Percentiles rank a stretch among this genome's conserved stretches.
Evolutionary conservation across 1,140 invertebrate genomes (phyloP).

Genomic region (Drosophila nigromelanica): DNA sequence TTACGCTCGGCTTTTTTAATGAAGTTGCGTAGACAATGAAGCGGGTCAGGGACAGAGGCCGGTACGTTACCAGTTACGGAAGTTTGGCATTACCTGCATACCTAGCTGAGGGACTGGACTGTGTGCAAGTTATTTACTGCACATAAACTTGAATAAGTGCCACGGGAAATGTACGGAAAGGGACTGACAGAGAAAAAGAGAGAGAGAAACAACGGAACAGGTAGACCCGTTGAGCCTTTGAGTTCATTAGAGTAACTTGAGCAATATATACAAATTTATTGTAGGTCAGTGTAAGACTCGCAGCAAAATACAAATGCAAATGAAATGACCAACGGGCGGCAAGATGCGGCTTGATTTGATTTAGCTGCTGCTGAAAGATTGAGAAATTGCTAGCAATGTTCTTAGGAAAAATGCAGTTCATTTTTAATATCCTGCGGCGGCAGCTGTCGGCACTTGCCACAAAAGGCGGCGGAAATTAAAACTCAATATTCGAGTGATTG

Average conservation of each 20-base stretch:
- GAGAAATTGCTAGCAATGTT: conserved; percentile 44
- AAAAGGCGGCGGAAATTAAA: conserved; percentile 78
- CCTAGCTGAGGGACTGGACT: conserved; percentile 24
- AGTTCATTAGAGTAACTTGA: conserved; percentile 69
- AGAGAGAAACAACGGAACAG: background rate
- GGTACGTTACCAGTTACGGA: conserved; percentile 34
- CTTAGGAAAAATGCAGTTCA: conserved; percentile 66
- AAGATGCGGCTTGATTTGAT: conserved; percentile 6
- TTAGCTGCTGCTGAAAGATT: conserved; percentile 17
- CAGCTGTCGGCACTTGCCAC: conserved; percentile 58
- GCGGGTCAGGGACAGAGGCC: background rate
- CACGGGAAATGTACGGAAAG: background rate
- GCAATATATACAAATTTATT: conserved; percentile 15
- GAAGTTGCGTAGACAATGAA: conserved; percentile 59
- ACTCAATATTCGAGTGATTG: conserved; percentile 81
- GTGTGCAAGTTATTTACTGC: conserved; percentile 63
- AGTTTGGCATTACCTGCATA: conserved; percentile 71
- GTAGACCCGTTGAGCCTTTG: conserved; percentile 28
- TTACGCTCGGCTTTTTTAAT: conserved; percentile 50
- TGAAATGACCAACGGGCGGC: conserved; percentile 19
- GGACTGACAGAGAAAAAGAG: background rate
- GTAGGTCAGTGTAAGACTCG: conserved; percentile 3
- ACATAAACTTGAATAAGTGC: conserved; percentile 54
- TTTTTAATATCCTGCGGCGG: conserved; percentile 78
- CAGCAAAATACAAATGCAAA: conserved; percentile 53